Evolutionary conservation across 2,888 invertebrate genomes (phyloP).

Genomic region (Hoplodrina blanda): DNA sequence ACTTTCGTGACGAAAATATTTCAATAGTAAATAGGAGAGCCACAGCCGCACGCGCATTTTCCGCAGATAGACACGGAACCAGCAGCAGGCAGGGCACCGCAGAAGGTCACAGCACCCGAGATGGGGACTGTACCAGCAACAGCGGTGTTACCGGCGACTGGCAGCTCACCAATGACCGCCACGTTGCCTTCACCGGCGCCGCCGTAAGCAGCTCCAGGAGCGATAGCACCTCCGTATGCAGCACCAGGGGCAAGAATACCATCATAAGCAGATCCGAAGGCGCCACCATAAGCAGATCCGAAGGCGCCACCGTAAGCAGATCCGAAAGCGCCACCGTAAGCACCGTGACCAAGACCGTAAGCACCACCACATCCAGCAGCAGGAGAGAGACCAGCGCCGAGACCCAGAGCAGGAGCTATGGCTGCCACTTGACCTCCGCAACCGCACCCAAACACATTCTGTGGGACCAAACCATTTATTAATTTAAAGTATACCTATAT

Average conservation of each 20-base stretch:
- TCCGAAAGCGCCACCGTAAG: neutral
- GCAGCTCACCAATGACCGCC: slow-evolving; percentile 66
- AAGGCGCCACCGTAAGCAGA: neutral
- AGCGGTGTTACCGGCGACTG: slow-evolving; percentile 49
- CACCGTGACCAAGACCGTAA: neutral
- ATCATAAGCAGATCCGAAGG: slow-evolving; percentile 16
- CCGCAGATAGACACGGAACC: slow-evolving; percentile 48
- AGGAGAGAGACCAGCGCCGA: neutral
- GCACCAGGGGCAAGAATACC: slow-evolving; percentile 19
- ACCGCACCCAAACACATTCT: slow-evolving; percentile 13
- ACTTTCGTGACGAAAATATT: too few species aligned
- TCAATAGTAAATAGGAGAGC: neutral
- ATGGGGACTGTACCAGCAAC: slow-evolving; percentile 65
- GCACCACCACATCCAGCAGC: neutral
- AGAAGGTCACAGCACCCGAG: slow-evolving; percentile 64
- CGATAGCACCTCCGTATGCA: slow-evolving; percentile 14
- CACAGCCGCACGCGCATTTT: slow-evolving; percentile 46
- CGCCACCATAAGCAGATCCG: slow-evolving; percentile 2
- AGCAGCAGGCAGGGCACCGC: slow-evolving; percentile 40
- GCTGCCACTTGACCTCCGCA: neutral
- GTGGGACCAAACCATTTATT: neutral
- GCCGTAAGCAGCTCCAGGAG: slow-evolving; percentile 19
- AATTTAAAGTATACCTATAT: too few species aligned
- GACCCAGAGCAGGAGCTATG: neutral
- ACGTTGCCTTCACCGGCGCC: slow-evolving; percentile 69